phyloP scores from a whole-genome alignment of 2,113 vertebrate species.

The Psophia crepitans region DNA sequence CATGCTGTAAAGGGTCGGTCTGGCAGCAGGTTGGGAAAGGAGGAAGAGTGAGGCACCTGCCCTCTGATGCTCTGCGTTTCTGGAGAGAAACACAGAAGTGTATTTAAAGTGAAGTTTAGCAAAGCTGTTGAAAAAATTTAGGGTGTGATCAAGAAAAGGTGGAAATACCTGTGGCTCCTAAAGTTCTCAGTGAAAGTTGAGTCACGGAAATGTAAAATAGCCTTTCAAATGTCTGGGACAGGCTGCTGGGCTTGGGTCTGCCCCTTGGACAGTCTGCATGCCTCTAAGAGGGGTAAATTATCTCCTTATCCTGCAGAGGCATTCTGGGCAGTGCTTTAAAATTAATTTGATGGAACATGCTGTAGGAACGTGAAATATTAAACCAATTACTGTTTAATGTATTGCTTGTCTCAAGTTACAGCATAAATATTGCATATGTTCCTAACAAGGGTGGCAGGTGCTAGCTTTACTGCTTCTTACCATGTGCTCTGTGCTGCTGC shows the following conservation, averaged over 20 bases:
- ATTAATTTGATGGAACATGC: neutral
- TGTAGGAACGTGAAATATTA: neutral
- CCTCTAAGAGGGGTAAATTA: neutral
- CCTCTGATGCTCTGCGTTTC: neutral
- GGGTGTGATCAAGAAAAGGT: neutral
- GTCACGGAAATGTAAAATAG: neutral
- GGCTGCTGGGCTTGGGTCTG: neutral
- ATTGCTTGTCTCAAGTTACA: neutral
- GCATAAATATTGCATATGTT: neutral
- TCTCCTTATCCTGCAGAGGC: neutral
- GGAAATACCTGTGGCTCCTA: neutral
- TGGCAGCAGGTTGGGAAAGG: neutral
- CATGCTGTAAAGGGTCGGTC: neutral
- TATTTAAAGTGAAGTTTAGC: neutral
- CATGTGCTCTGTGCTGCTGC: rapidly evolving
- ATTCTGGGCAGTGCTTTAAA: neutral
- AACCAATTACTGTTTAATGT: neutral
- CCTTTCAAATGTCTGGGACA: neutral
- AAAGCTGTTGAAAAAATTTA: neutral
- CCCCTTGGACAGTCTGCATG: neutral
- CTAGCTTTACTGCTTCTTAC: neutral
- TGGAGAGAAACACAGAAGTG: neutral
- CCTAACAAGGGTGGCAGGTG: neutral
- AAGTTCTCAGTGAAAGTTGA: neutral
- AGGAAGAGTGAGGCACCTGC: neutral